A percentile compares a stretch with the other conserved stretches of the same genome.
Evolutionary conservation across 2,797 vertebrate genomes (phyloP).

Genomic region (Silurus lanzhouensis): DNA sequence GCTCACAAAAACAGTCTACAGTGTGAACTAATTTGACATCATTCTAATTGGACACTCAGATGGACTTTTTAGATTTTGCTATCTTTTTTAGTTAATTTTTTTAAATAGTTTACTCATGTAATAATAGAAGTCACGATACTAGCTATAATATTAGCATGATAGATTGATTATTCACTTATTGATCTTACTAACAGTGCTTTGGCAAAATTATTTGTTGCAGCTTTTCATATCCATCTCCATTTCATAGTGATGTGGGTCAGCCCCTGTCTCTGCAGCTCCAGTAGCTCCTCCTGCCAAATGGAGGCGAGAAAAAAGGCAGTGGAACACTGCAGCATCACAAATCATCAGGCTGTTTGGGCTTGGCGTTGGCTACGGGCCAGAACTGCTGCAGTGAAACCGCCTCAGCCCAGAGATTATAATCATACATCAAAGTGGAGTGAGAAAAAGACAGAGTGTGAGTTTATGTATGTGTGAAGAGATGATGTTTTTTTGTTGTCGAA

Average conservation of each 20-base stretch:
- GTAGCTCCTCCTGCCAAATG: conserved; percentile 40
- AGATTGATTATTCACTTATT: neutral
- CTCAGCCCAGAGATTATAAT: conserved; percentile 51
- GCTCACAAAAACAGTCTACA: neutral
- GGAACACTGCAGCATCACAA: conserved; percentile 52
- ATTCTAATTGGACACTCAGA: neutral
- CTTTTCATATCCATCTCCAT: conserved; percentile 34
- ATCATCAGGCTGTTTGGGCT: conserved; percentile 50
- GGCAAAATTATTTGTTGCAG: conserved; percentile 3
- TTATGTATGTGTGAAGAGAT: conserved; percentile 6
- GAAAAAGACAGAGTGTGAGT: conserved; percentile 2
- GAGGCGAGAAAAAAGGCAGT: conserved; percentile 27
- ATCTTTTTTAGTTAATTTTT: no score
- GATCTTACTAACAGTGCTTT: conserved; percentile 1
- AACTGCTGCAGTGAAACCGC: conserved; percentile 52
- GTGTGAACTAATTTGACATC: neutral
- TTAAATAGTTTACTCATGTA: neutral
- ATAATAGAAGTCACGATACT: neutral
- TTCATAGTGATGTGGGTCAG: conserved; percentile 29
- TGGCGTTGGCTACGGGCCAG: conserved; percentile 44
- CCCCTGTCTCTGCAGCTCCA: conserved; percentile 27
- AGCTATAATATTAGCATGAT: neutral
- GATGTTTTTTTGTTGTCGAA: conserved; percentile 22
- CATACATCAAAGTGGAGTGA: conserved; percentile 48
- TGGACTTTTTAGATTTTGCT: neutral